A percentile compares a stretch with the other conserved stretches of the same genome.
phyloP scores from a whole-genome alignment of 1,140 invertebrate genomes.

The Samia ricini region DNA sequence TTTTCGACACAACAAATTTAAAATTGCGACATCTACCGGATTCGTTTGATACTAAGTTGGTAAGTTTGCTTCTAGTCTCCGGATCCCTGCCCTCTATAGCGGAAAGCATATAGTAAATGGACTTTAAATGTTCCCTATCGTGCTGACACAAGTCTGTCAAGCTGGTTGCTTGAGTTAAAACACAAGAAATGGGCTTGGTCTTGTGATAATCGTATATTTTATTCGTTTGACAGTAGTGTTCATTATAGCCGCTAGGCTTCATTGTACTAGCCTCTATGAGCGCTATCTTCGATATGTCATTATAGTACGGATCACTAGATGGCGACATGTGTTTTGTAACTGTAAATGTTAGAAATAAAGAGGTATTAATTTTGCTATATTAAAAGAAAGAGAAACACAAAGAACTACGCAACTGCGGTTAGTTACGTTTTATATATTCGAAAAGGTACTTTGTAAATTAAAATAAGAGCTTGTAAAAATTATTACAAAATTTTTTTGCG shows the following conservation, averaged over 20 bases:
- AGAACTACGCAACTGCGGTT: too few species aligned
- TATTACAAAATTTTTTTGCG: too few species aligned
- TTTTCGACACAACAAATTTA: background rate
- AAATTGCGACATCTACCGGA: constrained; percentile 35
- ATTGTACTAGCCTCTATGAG: constrained; percentile 51
- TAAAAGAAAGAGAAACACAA: too few species aligned
- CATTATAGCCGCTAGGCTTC: constrained; percentile 46
- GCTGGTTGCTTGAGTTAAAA: constrained; percentile 32
- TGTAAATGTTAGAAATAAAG: constrained; percentile 21
- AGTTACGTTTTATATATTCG: too few species aligned
- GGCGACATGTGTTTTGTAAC: constrained; percentile 34
- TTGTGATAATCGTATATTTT: constrained; percentile 14
- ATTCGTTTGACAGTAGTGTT: constrained; percentile 41
- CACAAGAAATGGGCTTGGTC: constrained; percentile 17
- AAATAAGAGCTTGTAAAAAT: too few species aligned
- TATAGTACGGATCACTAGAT: constrained; percentile 25
- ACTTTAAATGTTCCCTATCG: constrained; percentile 47
- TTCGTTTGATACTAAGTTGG: constrained; percentile 12
- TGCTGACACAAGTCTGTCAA: constrained; percentile 39
- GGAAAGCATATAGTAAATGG: constrained; percentile 49
- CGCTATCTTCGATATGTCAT: constrained; percentile 7
- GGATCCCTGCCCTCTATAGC: constrained; percentile 59
- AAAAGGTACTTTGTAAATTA: too few species aligned
- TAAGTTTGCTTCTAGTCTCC: constrained; percentile 46
- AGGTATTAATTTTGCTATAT: too few species aligned